Percentiles rank a stretch among this genome's conserved stretches.
Evolutionary conservation across 2,888 invertebrate genomes (phyloP).

Genomic region (Scaptomyza caliginosa): DNA sequence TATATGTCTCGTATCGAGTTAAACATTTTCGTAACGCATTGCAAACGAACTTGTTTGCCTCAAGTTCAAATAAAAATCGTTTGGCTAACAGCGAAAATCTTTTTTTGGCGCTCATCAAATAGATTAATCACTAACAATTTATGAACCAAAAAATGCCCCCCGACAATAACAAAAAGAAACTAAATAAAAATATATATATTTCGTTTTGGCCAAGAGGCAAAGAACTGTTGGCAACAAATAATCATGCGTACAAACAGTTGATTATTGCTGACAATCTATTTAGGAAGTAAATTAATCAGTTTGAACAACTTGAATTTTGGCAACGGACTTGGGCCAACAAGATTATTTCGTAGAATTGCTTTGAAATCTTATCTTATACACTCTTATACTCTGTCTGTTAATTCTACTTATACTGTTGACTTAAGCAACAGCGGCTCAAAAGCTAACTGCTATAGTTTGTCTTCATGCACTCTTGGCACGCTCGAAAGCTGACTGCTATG

Average conservation of each 20-base stretch:
- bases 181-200: conserved; percentile 38
- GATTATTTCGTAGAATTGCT: conserved; percentile 12
- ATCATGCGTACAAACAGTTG: background rate
- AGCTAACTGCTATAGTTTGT: no score
- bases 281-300: conserved; percentile 24
- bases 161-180: conserved; percentile 50
- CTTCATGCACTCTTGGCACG: no score
- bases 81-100: conserved; percentile 51
- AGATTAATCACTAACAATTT: conserved; percentile 75
- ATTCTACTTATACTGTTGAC: no score
- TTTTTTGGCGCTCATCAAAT: conserved; percentile 60
- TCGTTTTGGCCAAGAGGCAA: conserved; percentile 1
- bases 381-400: no score
- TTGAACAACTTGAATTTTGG: background rate
- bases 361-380: conserved; percentile 20
- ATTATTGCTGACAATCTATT: conserved; percentile 10
- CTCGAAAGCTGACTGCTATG: conserved; percentile 6
- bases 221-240: conserved; percentile 22
- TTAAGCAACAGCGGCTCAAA: no score
- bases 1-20: conserved; percentile 19
- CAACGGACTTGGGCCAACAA: background rate
- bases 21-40: conserved; percentile 15
- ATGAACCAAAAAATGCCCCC: conserved; percentile 37
- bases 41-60: conserved; percentile 32
- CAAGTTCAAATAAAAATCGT: conserved; percentile 78